These are phyloP conservation scores for Calameuta pallipes DNA, from an alignment of 2,888 invertebrate genomes.

Conservation along the genomic window DNA sequence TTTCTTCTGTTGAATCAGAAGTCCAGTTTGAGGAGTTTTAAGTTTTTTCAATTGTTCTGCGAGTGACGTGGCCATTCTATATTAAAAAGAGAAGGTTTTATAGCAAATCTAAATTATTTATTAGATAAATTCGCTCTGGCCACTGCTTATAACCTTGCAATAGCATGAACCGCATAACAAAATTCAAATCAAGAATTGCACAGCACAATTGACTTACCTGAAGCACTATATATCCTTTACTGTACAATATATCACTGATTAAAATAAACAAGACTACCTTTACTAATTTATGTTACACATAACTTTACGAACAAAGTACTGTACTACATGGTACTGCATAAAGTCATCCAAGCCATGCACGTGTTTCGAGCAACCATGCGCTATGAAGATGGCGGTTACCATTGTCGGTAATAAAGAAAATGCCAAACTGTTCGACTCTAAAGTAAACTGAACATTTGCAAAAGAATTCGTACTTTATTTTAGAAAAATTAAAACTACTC, in stretches of 20 bases:
- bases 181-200: neutral
- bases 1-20: constrained; percentile 76
- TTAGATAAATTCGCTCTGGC: neutral
- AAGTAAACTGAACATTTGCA: neutral
- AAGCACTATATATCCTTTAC: neutral
- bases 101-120: neutral
- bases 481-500: neutral
- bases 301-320: neutral
- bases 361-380: neutral
- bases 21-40: constrained; percentile 79
- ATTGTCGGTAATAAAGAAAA: neutral
- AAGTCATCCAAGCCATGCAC: neutral
- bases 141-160: neutral
- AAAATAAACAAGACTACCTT: neutral
- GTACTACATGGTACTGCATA: neutral
- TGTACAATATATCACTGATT: neutral
- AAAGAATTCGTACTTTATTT: neutral
- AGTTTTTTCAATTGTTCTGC: constrained; percentile 83
- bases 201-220: neutral
- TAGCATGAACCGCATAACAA: neutral
- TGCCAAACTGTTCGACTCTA: neutral
- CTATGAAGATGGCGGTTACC: neutral
- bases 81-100: neutral
- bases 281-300: neutral
- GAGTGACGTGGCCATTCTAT: constrained; percentile 76